Base-by-base conservation (phyloP, 2,113 vertebrate genomes). In the Lathamus discolor region DNA sequence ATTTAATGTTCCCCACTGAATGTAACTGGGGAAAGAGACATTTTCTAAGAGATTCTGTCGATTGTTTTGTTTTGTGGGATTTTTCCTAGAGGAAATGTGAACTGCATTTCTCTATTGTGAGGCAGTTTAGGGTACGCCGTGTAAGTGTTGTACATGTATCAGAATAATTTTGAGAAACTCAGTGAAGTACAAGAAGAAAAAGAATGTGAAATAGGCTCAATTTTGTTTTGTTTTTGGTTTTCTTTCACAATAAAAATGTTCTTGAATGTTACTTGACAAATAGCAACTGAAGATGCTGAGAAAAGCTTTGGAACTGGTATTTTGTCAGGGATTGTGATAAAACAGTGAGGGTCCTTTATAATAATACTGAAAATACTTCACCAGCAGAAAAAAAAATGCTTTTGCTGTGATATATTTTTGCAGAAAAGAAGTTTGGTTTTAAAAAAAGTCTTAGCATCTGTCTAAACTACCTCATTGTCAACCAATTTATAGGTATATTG, bases 1-100 rank as follows among this genome's bases (percentile, higher is more conserved):
- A 94, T 97, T 97, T 96, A 93, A 96, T 96, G 77, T 64, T 86
- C 86, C 83, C 83, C 11, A 14, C 77, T 86, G 95, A 91, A 75
- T 81, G 59, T 81, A 86, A 68, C 76, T 73, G 76, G n/a, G 51
- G n/a, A 92, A 92, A 92, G 54, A 86, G 62, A 81, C 18, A 68
- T 86, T 96, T 96, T 96, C 69, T 86, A 57, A 91, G 69, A 72
- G 73, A 27, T 91, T 93, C 88, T 92, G 55, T 93, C 48, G 64
- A 54, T 83, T 86, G 61, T 88, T 94, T 88, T 95, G 67, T 79
- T 94, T 74, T 88, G 73, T 59, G 75, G 13, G 0, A 20, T 84
- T 91, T 96, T 88, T 92, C 73, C 83, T 92, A 51, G 86, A 88
- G 77, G 83, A 93, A 89, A 92, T 59, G 44, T 12, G 23, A 88